These are phyloP conservation scores for Leptopilina myrica DNA, from an alignment of 2,888 invertebrate genomes.

Conservation along the genomic window DNA sequence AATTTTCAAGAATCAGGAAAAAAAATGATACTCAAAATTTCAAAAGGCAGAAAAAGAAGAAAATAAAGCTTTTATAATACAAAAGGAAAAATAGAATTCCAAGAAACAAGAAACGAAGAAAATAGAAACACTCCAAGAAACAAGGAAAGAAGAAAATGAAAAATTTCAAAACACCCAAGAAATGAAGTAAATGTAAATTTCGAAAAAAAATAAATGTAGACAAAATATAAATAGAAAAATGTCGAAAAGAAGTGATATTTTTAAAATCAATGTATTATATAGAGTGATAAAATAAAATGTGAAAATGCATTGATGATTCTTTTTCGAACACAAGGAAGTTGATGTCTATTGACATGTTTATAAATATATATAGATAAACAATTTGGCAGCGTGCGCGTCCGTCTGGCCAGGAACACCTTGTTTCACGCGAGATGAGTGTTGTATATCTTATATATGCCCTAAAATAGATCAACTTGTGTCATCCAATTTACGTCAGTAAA, in stretches of 20 bases:
- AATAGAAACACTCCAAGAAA: too few species aligned
- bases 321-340: not conserved
- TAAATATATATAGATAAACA: not conserved
- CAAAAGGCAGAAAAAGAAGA: too few species aligned
- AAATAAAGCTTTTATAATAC: too few species aligned
- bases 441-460: not conserved
- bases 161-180: too few species aligned
- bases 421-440: not conserved
- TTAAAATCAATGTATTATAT: not conserved
- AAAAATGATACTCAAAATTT: too few species aligned
- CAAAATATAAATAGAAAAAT: not conserved
- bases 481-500: constrained; percentile 34
- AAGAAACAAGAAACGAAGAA: too few species aligned
- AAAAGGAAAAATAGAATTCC: too few species aligned
- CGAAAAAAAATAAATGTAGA: too few species aligned
- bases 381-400: not conserved
- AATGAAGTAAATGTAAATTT: too few species aligned
- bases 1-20: too few species aligned
- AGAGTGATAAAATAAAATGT: not conserved
- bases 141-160: too few species aligned
- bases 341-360: constrained; percentile 35
- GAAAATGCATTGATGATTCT: not conserved
- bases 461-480: constrained; percentile 43
- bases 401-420: constrained; percentile 13
- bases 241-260: not conserved